Conservation (phyloP, 92 coral and sea anemone species). For the Metridium senile region DNA sequence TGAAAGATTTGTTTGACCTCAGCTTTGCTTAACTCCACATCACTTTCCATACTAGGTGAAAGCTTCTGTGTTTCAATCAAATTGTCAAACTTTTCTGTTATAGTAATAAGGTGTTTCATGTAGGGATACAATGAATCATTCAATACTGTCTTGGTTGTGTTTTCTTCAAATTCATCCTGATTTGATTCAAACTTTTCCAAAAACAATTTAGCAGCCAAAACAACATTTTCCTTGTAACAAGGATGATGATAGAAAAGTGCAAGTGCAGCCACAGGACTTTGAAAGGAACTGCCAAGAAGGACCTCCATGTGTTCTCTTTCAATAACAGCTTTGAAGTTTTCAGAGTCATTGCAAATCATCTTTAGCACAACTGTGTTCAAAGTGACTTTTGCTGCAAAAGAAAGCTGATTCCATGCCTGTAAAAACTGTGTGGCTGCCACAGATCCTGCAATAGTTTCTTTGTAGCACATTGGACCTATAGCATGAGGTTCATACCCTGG, state of each 20-base stretch:
- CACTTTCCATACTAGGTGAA: not conserved
- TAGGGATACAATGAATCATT: conserved; percentile 64
- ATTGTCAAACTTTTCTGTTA: conserved; percentile 36
- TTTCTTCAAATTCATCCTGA: conserved; percentile 16
- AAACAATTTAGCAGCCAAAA: conserved; percentile 50
- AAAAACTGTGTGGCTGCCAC: conserved; percentile 54
- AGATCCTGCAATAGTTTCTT: conserved; percentile 7
- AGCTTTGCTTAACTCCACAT: not conserved
- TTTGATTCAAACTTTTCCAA: conserved; percentile 24
- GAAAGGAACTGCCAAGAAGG: conserved; percentile 61
- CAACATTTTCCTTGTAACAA: conserved; percentile 54
- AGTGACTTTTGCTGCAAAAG: conserved; percentile 74
- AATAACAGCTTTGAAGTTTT: conserved; percentile 29
- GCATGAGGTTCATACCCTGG: not conserved
- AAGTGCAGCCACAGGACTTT: conserved; percentile 75
- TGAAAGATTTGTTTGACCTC: conserved; percentile 9
- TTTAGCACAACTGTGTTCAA: conserved; percentile 61
- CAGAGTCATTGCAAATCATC: conserved; percentile 19
- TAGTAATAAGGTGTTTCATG: conserved; percentile 55
- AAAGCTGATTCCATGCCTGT: conserved; percentile 57
- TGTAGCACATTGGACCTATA: not conserved
- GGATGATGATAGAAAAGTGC: conserved; percentile 70
- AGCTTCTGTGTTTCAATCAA: not conserved
- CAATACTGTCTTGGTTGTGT: conserved; percentile 46
- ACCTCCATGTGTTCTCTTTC: conserved; percentile 49